phyloP scores from a whole-genome alignment of 2,888 invertebrate genomes.

The Stenotaenia linearis region DNA sequence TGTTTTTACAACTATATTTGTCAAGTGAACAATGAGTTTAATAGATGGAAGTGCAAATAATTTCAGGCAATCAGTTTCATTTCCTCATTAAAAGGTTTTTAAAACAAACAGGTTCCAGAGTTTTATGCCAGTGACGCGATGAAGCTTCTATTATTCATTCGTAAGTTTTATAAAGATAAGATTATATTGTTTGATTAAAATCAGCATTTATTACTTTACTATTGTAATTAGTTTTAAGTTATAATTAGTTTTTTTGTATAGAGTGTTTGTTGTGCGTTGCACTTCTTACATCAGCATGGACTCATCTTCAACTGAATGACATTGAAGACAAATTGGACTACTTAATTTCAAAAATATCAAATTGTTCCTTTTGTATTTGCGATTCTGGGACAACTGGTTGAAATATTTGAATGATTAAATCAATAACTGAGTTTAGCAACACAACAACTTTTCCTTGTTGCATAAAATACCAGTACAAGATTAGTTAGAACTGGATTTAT shows the following conservation, averaged over 20 bases:
- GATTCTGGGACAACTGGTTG: not conserved
- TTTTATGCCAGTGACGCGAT: not conserved
- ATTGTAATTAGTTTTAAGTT: too few species aligned
- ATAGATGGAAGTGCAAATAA: not conserved
- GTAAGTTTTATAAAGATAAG: not conserved
- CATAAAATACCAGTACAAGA: too few species aligned
- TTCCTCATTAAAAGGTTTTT: not conserved
- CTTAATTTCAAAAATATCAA: not conserved
- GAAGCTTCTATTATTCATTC: not conserved
- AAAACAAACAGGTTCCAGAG: not conserved
- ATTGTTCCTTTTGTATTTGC: not conserved
- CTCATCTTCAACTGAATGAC: not conserved
- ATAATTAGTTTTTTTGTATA: not conserved
- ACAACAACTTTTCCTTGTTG: too few species aligned
- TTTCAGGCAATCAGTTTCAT: not conserved
- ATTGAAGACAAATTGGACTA: not conserved
- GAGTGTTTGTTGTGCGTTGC: not conserved
- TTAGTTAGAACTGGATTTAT: too few species aligned
- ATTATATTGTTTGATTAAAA: not conserved
- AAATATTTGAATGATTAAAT: too few species aligned
- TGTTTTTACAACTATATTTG: too few species aligned
- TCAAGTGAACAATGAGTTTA: not conserved
- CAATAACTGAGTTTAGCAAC: too few species aligned
- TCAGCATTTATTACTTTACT: not conserved
- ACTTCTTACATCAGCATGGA: not conserved